Base-by-base conservation (phyloP, 2,888 invertebrate species). In the Torymus aiolomorphi region DNA sequence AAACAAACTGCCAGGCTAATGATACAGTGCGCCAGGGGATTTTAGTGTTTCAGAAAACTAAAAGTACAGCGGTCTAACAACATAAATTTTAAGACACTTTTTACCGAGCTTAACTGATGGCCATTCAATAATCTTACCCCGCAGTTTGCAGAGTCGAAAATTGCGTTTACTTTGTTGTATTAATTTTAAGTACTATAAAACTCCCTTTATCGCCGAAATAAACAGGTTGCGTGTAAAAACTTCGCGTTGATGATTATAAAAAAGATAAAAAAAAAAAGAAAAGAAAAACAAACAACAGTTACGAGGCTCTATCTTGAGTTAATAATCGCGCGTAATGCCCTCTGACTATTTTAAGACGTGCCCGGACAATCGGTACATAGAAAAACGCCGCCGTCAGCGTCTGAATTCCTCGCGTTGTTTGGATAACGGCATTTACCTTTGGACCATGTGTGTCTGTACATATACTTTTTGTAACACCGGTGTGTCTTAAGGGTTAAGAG, bases 21-120 rank as follows among this genome's bases (percentile, higher is more conserved):
- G n/a, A 72, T 62, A 72, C 49, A 24, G 24, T 72, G 52, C 16
- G 8, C n/a, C 3, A 2, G 0, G 8, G 51, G 20, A 52, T 62
- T 72, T 72, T 72, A 72, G 24, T 72, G 72, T 72, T 72, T 72
- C 72, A 62, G 72, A 72, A 72, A 72, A 72, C 61, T 72, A 72
- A 70, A 42, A 70, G 59, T 67, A n/a, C 67, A 24, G 52, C 67
- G n/a, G 52, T 20, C 10, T 67, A 54, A 54, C 54, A 24, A 24
- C 67, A 54, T 67, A 54, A 67, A 67, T 54, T 67, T 67, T 67
- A 67, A 67, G 54, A 67, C 67, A 67, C 20, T 67, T 67, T 67
- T 67, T 67, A 67, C 31, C 24, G n/a, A 24, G 24, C 54, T 67
- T 67, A 16, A 67, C 67, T 14, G 54, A 67, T 67, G 67, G 54